Percentiles rank a stretch among this genome's conserved stretches.
Conservation (phyloP, 2,888 invertebrate genomes). For the Electrophaes corylata region DNA sequence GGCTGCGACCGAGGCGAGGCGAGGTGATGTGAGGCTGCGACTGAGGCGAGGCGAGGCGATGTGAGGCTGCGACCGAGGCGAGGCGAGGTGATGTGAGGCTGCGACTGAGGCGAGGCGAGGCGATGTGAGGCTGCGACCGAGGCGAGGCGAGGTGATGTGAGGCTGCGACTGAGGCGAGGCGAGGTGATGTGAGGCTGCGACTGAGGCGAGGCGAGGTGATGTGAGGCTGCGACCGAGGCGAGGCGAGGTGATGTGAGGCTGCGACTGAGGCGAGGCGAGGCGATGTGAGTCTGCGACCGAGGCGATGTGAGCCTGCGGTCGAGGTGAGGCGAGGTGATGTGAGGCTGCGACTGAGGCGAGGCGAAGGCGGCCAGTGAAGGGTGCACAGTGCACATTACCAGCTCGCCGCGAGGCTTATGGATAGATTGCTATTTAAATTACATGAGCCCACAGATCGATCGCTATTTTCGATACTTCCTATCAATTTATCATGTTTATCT, state of each 20-base stretch:
- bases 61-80: too few species aligned
- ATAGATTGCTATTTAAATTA: not conserved
- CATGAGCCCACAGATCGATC: not conserved
- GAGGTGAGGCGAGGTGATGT: too few species aligned
- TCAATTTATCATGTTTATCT: constrained; percentile 4
- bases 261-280: too few species aligned
- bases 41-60: too few species aligned
- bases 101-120: not conserved
- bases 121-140: not conserved
- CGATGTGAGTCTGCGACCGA: not conserved
- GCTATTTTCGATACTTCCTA: constrained; percentile 6
- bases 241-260: too few species aligned
- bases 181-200: too few species aligned
- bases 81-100: too few species aligned
- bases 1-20: not conserved
- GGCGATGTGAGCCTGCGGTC: too few species aligned
- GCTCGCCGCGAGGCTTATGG: not conserved
- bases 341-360: not conserved
- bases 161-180: too few species aligned
- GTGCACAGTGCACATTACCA: constrained; percentile 24
- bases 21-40: not conserved
- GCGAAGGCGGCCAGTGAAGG: not conserved
- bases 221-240: not conserved
- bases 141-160: too few species aligned
- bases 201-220: not conserved